phyloP scores from a whole-genome alignment of 2,113 vertebrate genomes.

The Centrocercus urophasianus region DNA sequence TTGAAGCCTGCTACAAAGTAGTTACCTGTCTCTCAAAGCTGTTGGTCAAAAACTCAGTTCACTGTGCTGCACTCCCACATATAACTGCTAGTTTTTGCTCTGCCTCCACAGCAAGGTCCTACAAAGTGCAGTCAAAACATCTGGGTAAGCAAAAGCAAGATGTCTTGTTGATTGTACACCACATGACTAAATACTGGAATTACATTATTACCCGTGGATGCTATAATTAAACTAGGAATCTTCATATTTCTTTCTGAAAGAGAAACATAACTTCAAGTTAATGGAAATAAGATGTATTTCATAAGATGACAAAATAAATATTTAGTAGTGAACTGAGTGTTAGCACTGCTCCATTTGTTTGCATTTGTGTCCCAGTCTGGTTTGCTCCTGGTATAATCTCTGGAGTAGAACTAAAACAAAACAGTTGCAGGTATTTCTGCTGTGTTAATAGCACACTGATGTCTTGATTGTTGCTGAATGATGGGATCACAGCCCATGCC shows the following conservation, averaged over 20 bases:
- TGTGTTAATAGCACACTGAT: background rate
- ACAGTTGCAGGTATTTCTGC: background rate
- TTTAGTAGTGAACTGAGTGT: background rate
- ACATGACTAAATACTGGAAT: constrained; percentile 52
- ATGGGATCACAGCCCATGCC: too few species aligned
- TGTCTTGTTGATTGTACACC: constrained; percentile 22
- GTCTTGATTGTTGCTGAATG: too few species aligned
- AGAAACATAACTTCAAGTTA: constrained; percentile 17
- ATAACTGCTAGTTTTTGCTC: background rate
- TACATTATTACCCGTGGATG: background rate
- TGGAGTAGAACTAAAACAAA: background rate
- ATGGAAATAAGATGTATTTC: background rate
- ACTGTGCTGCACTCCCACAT: background rate
- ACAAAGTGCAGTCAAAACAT: constrained; percentile 18
- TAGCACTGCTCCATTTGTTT: background rate
- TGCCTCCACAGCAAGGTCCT: background rate
- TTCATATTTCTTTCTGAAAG: background rate
- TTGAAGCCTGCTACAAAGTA: background rate
- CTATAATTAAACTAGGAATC: constrained; percentile 37
- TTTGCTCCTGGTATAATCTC: background rate
- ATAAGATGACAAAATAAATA: background rate
- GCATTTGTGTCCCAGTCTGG: background rate
- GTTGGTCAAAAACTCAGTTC: background rate
- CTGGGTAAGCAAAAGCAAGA: background rate
- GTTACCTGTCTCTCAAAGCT: background rate